Conservation (phyloP, 2,888 invertebrate genomes). For the Eilema caniola region DNA sequence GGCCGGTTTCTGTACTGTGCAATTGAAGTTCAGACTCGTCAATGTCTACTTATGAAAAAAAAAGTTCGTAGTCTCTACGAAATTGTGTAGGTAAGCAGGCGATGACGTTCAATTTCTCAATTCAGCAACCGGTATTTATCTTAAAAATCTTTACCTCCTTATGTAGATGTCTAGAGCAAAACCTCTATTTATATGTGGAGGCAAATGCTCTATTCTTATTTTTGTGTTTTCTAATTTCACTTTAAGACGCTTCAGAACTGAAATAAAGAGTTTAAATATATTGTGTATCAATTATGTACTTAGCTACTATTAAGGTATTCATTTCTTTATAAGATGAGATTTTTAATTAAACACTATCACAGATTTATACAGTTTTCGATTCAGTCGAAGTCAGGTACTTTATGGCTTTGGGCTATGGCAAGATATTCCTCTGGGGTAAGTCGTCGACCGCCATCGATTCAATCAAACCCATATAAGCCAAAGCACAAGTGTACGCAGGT, state of each 20-base stretch:
- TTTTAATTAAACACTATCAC: background rate
- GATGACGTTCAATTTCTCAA: background rate
- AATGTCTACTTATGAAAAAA: background rate
- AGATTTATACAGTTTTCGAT: background rate
- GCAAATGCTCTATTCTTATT: slow-evolving; percentile 94
- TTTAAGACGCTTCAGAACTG: slow-evolving; percentile 94
- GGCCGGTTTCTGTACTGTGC: background rate
- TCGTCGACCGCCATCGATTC: too few species aligned
- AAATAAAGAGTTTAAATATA: slow-evolving; percentile 62
- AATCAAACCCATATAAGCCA: too few species aligned
- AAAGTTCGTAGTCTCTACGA: background rate
- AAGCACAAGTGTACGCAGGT: too few species aligned
- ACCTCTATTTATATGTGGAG: slow-evolving; percentile 91
- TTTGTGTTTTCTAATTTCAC: slow-evolving; percentile 94
- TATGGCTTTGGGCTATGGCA: too few species aligned
- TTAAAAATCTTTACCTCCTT: slow-evolving; percentile 87
- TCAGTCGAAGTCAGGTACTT: background rate
- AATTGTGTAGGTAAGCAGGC: too few species aligned
- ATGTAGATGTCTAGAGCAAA: slow-evolving; percentile 94
- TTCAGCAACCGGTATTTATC: background rate
- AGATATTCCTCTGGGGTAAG: too few species aligned
- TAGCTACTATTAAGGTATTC: background rate
- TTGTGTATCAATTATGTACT: background rate
- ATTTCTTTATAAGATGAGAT: background rate
- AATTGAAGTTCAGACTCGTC: background rate